Evolutionary conservation across 2,888 invertebrate genomes (phyloP).

Genomic region (Trichopria drosophilae): DNA sequence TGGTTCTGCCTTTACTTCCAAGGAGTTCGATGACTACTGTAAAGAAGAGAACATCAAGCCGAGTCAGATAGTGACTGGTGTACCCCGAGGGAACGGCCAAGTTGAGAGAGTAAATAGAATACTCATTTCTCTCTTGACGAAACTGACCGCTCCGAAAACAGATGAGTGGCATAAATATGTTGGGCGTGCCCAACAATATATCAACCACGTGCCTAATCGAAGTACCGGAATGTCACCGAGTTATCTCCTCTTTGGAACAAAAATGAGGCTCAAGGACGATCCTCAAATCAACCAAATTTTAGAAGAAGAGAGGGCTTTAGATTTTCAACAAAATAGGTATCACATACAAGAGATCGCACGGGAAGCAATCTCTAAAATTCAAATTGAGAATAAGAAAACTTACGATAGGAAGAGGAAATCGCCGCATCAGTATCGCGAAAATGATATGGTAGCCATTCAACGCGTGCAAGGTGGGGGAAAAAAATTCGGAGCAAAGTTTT

Average conservation of each 20-base stretch:
- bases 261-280: constrained; percentile 15
- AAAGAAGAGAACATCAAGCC: constrained; percentile 3
- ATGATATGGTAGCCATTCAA: no score
- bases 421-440: no score
- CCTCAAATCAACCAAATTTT: constrained; percentile 13
- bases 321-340: not conserved
- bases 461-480: no score
- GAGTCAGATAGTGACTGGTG: not conserved
- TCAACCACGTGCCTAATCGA: constrained; percentile 14
- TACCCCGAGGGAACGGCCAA: no score
- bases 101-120: no score
- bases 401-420: no score
- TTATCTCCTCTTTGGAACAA: constrained; percentile 6
- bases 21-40: constrained; percentile 9
- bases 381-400: no score
- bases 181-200: constrained; percentile 16
- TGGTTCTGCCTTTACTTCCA: constrained; percentile 10
- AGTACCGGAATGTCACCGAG: constrained; percentile 18
- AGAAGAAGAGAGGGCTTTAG: constrained; percentile 2
- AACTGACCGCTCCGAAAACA: no score
- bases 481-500: no score
- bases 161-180: no score
- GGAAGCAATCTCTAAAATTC: no score
- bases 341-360: constrained; percentile 2
- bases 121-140: no score